phyloP scores from a whole-genome alignment of 2,888 invertebrate genomes.

The Heliconius ethilla region DNA sequence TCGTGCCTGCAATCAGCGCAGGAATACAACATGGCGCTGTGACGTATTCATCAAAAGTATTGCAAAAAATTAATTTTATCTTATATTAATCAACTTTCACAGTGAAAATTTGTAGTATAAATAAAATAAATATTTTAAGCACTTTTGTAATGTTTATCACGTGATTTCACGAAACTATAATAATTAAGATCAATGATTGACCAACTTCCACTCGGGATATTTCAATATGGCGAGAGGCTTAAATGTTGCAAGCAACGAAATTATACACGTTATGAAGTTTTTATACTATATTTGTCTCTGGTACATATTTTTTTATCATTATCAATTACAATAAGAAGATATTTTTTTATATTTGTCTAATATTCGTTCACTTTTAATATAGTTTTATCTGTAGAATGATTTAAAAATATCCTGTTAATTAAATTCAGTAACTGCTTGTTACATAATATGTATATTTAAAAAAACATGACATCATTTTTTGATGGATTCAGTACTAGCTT shows the following conservation, averaged over 20 bases:
- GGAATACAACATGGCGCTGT: constrained; percentile 83
- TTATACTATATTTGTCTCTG: not conserved
- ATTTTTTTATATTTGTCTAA: not conserved
- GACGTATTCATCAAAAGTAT: constrained; percentile 78
- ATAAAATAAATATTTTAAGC: constrained; percentile 56
- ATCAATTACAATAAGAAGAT: not conserved
- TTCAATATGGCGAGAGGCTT: constrained; percentile 78
- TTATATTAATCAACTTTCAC: constrained; percentile 50
- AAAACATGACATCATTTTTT: not conserved
- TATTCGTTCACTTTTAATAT: not conserved
- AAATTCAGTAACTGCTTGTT: not conserved
- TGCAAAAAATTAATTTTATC: constrained; percentile 69
- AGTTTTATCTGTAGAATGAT: not conserved
- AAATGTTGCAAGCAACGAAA: constrained; percentile 57
- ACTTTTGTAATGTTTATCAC: constrained; percentile 59
- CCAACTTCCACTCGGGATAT: constrained; percentile 75
- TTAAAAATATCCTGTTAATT: not conserved
- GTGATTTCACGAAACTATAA: constrained; percentile 63
- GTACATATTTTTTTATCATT: not conserved
- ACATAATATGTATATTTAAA: not conserved
- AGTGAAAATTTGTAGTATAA: constrained; percentile 34
- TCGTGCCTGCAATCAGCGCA: constrained; percentile 83
- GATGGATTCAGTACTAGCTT: not conserved
- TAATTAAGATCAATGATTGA: constrained; percentile 78
- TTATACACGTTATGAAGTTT: not conserved